Evolutionary conservation across 1,140 invertebrate species (phyloP).

Genomic region (Danaus melanippus): DNA sequence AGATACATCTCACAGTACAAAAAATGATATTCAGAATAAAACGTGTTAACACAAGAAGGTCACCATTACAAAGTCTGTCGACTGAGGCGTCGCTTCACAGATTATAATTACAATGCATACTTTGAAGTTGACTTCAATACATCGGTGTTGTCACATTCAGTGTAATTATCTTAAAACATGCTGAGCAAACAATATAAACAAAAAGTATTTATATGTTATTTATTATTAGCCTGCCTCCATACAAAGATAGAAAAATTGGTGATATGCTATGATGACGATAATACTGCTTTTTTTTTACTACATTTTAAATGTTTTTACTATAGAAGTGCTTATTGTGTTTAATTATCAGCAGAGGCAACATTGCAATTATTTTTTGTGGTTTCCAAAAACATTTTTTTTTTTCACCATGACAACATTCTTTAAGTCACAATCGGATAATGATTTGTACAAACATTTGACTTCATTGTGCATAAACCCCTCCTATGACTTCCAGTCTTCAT

Average conservation of each 20-base stretch:
- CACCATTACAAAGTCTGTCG: conserved; percentile 50
- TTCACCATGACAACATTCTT: conserved; percentile 1
- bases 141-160: conserved; percentile 4
- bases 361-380: no score
- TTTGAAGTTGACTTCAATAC: background rate
- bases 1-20: no score
- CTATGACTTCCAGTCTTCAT: conserved; percentile 44
- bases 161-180: background rate
- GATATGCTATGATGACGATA: no score
- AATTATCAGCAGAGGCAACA: no score
- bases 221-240: background rate
- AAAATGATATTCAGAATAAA: background rate
- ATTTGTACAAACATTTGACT: conserved; percentile 66
- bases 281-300: no score
- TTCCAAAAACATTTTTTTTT: background rate
- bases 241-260: no score
- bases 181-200: conserved; percentile 6
- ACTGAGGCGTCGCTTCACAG: conserved; percentile 9
- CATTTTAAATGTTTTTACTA: background rate
- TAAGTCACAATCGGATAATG: conserved; percentile 18
- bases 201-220: background rate
- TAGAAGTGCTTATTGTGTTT: no score
- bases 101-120: background rate
- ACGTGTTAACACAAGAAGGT: conserved; percentile 51
- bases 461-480: conserved; percentile 53